Evolutionary conservation across 2,113 vertebrate genomes (phyloP), one percentile per base, ranked within the genome.

Genomic region (Pristiophorus japonicus): DNA sequence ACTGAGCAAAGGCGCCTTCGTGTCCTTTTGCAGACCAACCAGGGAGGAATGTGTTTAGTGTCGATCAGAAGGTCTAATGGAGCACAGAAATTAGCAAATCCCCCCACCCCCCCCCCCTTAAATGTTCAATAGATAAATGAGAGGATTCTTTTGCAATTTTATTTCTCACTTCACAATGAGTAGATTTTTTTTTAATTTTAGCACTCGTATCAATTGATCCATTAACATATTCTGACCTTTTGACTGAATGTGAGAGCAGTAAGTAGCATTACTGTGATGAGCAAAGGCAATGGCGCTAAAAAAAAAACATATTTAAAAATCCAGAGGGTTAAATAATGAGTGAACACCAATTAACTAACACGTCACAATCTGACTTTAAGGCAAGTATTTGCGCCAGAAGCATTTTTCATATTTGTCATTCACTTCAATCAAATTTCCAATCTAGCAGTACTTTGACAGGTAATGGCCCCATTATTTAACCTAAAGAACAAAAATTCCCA

Each of bases 1-100:
- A 98, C 97, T 98, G 98, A 98, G 96, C 94, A 24, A 73, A 70
- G 55, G 47, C 65, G 20, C 75, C 95, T 51, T 66, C 42, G 65
- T 67, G 65, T 70, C 66, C 65, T 70, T 14, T 94, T 47, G 65
- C 65, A 94, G 66, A 67, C 93, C 93, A 67, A 30, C 93, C n/a
- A 45, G 65, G 66, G 65, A 67, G 42, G 38, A 94, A 66, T 67
- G 42, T 67, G 63, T 94, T 66, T 67, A 45, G 63, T 66, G 10
- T 94, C 92, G 8, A 67, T 94, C 65, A 67, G 62, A 94, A 65
- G 65, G 92, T 94, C 65, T 30, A 94, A 70, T 47, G 65, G 92
- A 94, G 63, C 92, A 66, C 42, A 67, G 92, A 94, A 94, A 2
- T 94, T 94, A 67, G 92, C 63, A 94, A 94, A n/a, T n/a, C n/a